Conservation (phyloP, 1,140 invertebrate genomes). For the Laupala kohalensis region DNA sequence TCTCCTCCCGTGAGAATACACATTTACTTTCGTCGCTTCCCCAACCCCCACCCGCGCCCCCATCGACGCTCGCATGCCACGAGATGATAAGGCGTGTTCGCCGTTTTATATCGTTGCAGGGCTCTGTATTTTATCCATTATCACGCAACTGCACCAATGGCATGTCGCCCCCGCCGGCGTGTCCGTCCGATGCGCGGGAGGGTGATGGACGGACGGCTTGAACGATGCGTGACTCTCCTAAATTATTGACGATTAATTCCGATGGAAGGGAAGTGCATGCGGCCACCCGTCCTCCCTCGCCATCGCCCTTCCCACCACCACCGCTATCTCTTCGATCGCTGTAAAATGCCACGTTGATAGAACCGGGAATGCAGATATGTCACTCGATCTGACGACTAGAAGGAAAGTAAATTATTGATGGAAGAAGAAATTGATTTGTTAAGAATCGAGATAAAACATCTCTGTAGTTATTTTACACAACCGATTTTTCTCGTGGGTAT, state of each 20-base stretch:
- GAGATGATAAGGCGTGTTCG: neutral
- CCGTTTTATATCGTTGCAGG: neutral
- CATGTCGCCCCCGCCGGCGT: neutral
- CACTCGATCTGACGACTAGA: no score
- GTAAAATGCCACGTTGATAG: no score
- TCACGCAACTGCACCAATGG: no score
- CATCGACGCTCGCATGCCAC: neutral
- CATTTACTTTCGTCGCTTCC: neutral
- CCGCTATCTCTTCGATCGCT: neutral
- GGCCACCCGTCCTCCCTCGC: no score
- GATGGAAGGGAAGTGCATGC: neutral
- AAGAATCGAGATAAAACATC: no score
- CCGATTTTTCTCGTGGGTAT: no score
- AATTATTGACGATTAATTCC: neutral
- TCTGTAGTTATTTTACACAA: no score
- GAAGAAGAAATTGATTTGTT: no score
- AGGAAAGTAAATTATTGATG: no score
- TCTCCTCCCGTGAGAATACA: neutral
- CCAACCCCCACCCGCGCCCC: no score
- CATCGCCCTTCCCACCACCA: neutral
- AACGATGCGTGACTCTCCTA: neutral
- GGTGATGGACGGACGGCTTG: neutral
- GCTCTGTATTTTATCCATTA: neutral
- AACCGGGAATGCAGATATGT: no score
- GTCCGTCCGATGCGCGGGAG: neutral